These are phyloP conservation scores for Eueremaeus valkanovi DNA, from an alignment of 2,888 invertebrate genomes.

Conservation along the genomic window DNA sequence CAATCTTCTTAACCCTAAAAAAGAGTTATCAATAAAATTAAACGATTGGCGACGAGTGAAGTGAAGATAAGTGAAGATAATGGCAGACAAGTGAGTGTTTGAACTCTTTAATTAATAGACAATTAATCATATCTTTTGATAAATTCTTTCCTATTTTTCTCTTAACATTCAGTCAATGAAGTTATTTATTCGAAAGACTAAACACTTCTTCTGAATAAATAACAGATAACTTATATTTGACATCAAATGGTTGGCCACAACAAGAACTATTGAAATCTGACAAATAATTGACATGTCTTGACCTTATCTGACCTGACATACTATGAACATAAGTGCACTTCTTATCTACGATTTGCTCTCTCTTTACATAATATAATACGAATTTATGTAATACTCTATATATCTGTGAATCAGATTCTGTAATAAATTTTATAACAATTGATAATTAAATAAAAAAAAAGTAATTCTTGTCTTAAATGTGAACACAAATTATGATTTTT, in stretches of 20 bases:
- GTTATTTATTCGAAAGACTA: not conserved
- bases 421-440: too few relatives aligned
- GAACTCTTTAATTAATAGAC: not conserved
- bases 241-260: too few relatives aligned
- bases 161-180: too few relatives aligned
- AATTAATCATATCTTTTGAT: conserved; percentile 14
- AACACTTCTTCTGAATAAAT: not conserved
- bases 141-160: not conserved
- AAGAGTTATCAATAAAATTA: conserved; percentile 12
- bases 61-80: conserved; percentile 10
- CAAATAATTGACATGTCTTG: not conserved
- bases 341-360: too few relatives aligned
- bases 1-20: not conserved
- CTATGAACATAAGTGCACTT: too few relatives aligned
- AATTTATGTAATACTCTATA: too few relatives aligned
- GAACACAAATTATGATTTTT: too few relatives aligned
- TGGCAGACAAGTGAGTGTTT: not conserved
- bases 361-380: too few relatives aligned
- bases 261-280: too few relatives aligned
- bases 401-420: too few relatives aligned
- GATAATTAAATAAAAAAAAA: too few relatives aligned
- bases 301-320: not conserved
- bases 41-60: not conserved
- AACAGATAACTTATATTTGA: not conserved
- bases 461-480: too few relatives aligned